Percentiles rank a stretch among this genome's conserved stretches.
Conservation (phyloP, 2,888 invertebrate genomes). For the Drosophila kanekoi region DNA sequence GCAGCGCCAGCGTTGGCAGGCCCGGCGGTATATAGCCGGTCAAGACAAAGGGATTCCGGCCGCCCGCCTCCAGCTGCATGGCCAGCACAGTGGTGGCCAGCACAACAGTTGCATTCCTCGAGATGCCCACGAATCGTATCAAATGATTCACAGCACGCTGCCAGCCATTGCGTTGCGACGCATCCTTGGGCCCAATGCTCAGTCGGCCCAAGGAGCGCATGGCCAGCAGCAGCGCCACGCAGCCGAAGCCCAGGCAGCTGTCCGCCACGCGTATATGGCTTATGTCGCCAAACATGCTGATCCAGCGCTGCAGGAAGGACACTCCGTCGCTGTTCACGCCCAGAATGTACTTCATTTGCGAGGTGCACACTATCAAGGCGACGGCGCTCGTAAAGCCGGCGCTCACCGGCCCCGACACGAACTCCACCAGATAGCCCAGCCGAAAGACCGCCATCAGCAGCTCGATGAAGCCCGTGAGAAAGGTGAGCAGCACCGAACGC, state of each 20-base stretch:
- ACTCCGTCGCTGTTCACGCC: slow-evolving; percentile 90
- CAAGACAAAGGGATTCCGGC: slow-evolving; percentile 86
- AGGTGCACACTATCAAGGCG: slow-evolving; percentile 93
- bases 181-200: slow-evolving; percentile 87
- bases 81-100: slow-evolving; percentile 89
- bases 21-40: slow-evolving; percentile 92
- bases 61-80: slow-evolving; percentile 87
- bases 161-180: slow-evolving; percentile 83
- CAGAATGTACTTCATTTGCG: slow-evolving; percentile 93
- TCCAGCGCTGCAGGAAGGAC: slow-evolving; percentile 93
- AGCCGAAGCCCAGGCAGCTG: slow-evolving; percentile 90
- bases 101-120: slow-evolving; percentile 93
- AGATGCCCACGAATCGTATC: slow-evolving; percentile 91
- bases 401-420: slow-evolving; percentile 95
- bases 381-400: slow-evolving; percentile 96
- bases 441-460: slow-evolving; percentile 93
- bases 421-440: slow-evolving; percentile 94
- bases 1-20: slow-evolving; percentile 88
- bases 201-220: slow-evolving; percentile 91
- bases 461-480: slow-evolving; percentile 91
- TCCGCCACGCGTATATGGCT: slow-evolving; percentile 89
- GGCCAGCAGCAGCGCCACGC: slow-evolving; percentile 90
- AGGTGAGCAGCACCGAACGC: slow-evolving; percentile 90
- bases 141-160: slow-evolving; percentile 88
- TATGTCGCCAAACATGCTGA: slow-evolving; percentile 89